Conservation (phyloP, 2,797 vertebrate species). For the Emydoidea blandingii region DNA sequence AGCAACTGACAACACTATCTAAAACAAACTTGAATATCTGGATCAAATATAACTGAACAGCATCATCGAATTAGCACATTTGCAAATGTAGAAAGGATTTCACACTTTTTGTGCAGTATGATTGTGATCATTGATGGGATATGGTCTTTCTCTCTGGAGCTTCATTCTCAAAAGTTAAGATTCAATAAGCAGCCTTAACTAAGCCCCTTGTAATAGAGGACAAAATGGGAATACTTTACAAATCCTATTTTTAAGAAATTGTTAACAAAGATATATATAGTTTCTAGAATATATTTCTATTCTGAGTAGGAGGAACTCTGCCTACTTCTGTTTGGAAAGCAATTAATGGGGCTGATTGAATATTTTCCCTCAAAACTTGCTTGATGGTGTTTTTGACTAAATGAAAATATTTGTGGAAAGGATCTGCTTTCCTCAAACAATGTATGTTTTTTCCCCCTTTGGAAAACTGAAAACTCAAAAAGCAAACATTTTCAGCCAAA, state of each 20-base stretch:
- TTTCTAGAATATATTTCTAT: neutral
- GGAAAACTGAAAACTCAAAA: no score
- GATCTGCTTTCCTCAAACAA: no score
- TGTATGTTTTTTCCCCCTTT: no score
- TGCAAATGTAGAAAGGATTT: neutral
- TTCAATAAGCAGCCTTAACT: neutral
- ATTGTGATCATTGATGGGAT: neutral
- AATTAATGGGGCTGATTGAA: no score
- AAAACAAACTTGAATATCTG: neutral
- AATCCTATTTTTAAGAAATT: no score
- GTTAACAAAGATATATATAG: no score
- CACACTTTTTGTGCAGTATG: neutral
- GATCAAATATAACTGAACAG: neutral
- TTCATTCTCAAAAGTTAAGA: neutral
- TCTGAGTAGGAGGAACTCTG: neutral
- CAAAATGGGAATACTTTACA: neutral
- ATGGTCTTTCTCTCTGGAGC: neutral
- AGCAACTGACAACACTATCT: neutral
- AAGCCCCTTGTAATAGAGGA: neutral
- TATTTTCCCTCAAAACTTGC: no score
- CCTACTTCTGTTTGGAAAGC: neutral
- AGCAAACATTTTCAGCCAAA: no score
- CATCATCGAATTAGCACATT: neutral
- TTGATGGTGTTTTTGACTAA: no score
- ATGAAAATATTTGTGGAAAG: no score